Evolutionary conservation across 2,113 vertebrate species (phyloP).

Genomic region (Phaethon lepturus): DNA sequence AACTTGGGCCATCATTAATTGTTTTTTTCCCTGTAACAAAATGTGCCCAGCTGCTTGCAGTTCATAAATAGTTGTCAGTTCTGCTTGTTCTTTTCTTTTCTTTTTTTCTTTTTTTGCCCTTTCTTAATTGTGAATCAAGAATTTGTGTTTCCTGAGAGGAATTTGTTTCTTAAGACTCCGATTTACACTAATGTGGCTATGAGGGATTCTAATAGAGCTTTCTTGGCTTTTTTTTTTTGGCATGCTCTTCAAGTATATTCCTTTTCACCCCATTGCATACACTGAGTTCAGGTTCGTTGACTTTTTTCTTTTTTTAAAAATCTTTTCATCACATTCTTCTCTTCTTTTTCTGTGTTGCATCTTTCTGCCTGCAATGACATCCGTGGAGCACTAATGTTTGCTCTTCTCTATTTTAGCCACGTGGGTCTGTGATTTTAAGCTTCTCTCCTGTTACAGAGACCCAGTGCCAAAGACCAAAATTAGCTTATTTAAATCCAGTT

Average conservation of each 20-base stretch:
- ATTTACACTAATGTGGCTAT: background rate
- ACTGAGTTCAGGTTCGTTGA: background rate
- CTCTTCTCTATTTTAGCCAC: background rate
- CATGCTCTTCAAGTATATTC: background rate
- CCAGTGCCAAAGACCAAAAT: slow-evolving; percentile 2
- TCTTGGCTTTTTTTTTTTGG: background rate
- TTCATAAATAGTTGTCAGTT: background rate
- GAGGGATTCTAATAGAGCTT: background rate
- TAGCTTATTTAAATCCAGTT: slow-evolving; percentile 59
- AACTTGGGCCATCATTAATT: background rate
- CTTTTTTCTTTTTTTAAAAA: background rate
- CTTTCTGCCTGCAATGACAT: background rate
- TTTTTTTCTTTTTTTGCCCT: rapidly evolving
- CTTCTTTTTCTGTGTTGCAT: background rate
- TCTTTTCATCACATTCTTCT: background rate
- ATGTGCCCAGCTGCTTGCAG: background rate
- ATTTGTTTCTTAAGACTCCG: background rate
- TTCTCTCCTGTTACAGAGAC: background rate
- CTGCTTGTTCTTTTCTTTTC: background rate
- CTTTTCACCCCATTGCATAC: background rate
- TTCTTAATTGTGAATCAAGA: background rate
- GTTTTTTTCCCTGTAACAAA: background rate
- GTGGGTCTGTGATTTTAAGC: background rate
- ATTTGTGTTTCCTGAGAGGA: background rate
- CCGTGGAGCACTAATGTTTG: background rate